Evolutionary conservation across 2,113 vertebrate species (phyloP), one percentile per base, ranked within the genome.

Genomic region (Sapajus apella): DNA sequence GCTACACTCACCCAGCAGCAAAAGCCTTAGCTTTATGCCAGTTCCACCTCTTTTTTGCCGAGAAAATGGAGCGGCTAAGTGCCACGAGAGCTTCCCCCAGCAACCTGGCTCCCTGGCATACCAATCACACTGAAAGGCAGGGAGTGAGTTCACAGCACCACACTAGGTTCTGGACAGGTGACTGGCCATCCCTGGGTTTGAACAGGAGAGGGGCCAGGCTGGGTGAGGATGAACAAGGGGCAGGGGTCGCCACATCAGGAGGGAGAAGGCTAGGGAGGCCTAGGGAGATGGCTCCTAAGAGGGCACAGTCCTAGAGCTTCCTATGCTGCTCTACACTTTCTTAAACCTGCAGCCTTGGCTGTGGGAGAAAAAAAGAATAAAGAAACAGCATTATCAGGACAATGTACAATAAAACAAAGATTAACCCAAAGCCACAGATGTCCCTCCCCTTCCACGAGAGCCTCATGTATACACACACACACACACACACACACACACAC

Each of bases 1-100:
- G 92, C 94, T 98, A 91, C 13, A 96, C 95, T 98, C 95, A 97
- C 92, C 96, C 97, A 97, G 97, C 84, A 97, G 97, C 95, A 93
- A 98, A 97, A 97, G 97, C 87, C 85, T 98, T 95, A 96, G 97
- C 96, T 97, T 96, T 97, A 95, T 97, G 96, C 97, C 91, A 96
- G 95, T 52, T 91, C 52, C 85, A 43, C 81, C 56, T 64, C 84
- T 82, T 94, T 93, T 93, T 88, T 75, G 72, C 95, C 35, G 27
- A 98, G 87, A 96, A 98, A 98, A 97, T 96, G 96, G 90, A 96
- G 89, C 23, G n/a, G 95, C 81, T 96, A 84, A 95, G 90, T 96
- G 81, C 91, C 95, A 96, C 45, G 83, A 50, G 90, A 97, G 91
- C 82, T 93, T 94, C 90, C 90, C 94, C 91, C 90, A 96, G 93